Evolutionary conservation across 2,888 invertebrate genomes (phyloP).

Genomic region (Eupithecia dodoneata): DNA sequence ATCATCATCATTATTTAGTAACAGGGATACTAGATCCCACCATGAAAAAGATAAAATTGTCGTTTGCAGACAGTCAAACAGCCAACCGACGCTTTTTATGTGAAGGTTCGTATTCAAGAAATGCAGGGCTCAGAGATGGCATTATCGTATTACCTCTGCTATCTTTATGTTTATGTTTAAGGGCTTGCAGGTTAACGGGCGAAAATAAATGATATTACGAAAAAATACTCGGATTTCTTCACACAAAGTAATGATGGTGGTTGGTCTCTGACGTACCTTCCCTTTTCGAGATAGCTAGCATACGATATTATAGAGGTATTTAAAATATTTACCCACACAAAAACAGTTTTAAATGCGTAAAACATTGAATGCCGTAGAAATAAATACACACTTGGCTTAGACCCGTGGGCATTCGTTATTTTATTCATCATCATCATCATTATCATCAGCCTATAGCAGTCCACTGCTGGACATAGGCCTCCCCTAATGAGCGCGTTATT

Average conservation of each 20-base stretch:
- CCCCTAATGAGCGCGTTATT: too few relatives aligned
- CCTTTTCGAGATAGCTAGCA: not conserved
- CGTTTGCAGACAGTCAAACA: not conserved
- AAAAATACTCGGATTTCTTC: not conserved
- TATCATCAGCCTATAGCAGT: too few relatives aligned
- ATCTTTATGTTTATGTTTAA: slow-evolving; percentile 16
- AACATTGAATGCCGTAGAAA: not conserved
- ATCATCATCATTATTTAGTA: not conserved
- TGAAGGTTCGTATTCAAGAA: not conserved
- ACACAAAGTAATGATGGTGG: not conserved
- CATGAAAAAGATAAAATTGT: not conserved
- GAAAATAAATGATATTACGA: slow-evolving; percentile 10
- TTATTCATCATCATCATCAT: too few relatives aligned
- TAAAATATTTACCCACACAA: not conserved
- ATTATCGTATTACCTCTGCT: slow-evolving; percentile 18
- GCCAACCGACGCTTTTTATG: not conserved
- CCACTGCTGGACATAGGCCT: too few relatives aligned
- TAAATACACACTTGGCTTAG: too few relatives aligned
- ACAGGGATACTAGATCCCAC: not conserved
- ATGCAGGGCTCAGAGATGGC: not conserved
- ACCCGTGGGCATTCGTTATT: too few relatives aligned
- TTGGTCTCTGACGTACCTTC: not conserved
- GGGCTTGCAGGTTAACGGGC: slow-evolving; percentile 9
- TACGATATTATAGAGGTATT: not conserved
- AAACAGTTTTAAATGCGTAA: not conserved